Evolutionary conservation across 2,888 invertebrate genomes (phyloP).

Genomic region (Drosophila pseudotakahashii): DNA sequence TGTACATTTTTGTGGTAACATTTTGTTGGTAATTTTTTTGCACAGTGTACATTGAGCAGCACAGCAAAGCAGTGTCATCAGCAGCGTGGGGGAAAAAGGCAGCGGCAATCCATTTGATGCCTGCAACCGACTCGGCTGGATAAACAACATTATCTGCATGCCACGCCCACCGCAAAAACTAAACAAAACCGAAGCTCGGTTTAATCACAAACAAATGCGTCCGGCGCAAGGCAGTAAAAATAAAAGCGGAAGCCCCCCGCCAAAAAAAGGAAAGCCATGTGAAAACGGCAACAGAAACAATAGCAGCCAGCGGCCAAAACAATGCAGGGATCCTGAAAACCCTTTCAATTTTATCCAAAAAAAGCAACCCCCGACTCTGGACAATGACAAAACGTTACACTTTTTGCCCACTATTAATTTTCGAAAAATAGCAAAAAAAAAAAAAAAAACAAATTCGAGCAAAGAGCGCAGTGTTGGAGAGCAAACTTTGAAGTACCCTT

Average conservation of each 20-base stretch:
- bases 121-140: conserved; percentile 26
- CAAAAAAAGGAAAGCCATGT: not conserved
- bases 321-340: conserved; percentile 22
- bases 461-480: conserved; percentile 25
- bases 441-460: not conserved
- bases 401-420: conserved; percentile 75
- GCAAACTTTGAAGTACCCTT: conserved; percentile 18
- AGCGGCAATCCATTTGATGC: conserved; percentile 26
- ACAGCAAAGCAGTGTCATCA: not conserved
- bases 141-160: conserved; percentile 47
- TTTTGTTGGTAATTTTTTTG: not conserved
- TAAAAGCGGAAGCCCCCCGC: conserved; percentile 11
- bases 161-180: conserved; percentile 46
- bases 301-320: conserved; percentile 28
- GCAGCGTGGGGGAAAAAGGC: not conserved
- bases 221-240: conserved; percentile 36
- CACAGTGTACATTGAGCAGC: not conserved
- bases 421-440: conserved; percentile 63
- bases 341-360: not conserved
- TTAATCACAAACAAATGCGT: conserved; percentile 76
- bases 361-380: conserved; percentile 12
- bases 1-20: too few species aligned
- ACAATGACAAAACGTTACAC: conserved; percentile 71
- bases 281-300: conserved; percentile 13
- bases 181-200: conserved; percentile 63